Base-by-base conservation (phyloP, 2,888 invertebrate genomes). In the Drosophila yooni region DNA sequence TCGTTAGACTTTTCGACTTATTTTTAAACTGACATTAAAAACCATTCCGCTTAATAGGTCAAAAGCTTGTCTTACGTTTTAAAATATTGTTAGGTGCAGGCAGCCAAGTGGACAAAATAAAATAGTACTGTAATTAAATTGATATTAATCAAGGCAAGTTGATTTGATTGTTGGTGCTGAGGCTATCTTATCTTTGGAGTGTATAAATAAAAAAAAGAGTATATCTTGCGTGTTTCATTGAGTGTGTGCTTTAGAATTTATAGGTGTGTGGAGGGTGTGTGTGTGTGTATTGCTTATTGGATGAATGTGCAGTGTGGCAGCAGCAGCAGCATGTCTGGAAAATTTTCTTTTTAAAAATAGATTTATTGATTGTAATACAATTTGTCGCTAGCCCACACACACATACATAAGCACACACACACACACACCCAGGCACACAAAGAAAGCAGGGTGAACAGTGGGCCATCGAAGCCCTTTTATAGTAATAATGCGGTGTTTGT, bases 341-440 rank as follows among this genome's bases (percentile, higher is more conserved):
- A 83, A 81, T 82, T 77, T 78, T 63, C 67, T 76, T 75, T 81
- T 89, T 90, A 90, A 77, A 90, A 90, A 89, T 89, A 90, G 87
- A 86, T 74, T 86, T 89, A 89, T 89, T 86, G 89, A 89, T 90
- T 89, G 70, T 69, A 83, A 82, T 83, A 83, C 76, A 80, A 80
- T 76, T 79, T 74, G 73, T 59, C 70, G 65, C 38, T 29, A 11
- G 36, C 36, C 18, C 59, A 74, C 62, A 73, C 59, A 58, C 54
- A 62, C 48, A 50, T 18, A 43, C 21, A 46, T 34, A 34, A 34
- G 13, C 54, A 43, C 43, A 46, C 38, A 57, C n/a, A n/a, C 40
- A 13, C 50, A 60, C 50, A 48, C 51, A 58, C 21, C 27, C 43
- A 33, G 27, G 15, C 54, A 67, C 29, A 33, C 43, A 50, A 57